Evolutionary conservation across 2,797 vertebrate genomes (phyloP).

Genomic region (Erithacus rubecula): DNA sequence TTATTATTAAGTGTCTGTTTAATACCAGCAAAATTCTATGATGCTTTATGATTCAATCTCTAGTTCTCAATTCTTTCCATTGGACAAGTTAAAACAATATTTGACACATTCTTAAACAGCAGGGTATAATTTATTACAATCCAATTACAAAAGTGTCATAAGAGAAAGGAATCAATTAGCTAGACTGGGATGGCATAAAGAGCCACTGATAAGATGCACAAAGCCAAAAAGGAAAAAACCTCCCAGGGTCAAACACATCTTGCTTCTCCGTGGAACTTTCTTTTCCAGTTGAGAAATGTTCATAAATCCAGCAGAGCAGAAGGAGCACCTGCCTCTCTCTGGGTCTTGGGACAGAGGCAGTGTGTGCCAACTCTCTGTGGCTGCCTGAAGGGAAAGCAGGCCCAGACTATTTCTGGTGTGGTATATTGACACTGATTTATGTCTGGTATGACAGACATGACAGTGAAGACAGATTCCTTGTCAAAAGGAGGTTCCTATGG

Average conservation of each 20-base stretch:
- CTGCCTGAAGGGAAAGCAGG: background rate
- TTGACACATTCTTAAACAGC: slow-evolving; percentile 26
- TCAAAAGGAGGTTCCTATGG: background rate
- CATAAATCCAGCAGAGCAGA: background rate
- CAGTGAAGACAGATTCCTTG: slow-evolving; percentile 4
- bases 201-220: background rate
- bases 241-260: background rate
- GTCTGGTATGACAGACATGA: background rate
- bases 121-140: slow-evolving; percentile 37
- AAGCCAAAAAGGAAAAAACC: background rate
- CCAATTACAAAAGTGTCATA: background rate
- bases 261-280: background rate
- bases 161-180: slow-evolving; percentile 42
- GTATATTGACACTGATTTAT: slow-evolving; percentile 21
- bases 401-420: background rate
- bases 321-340: background rate
- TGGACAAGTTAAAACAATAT: slow-evolving; percentile 51
- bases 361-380: background rate
- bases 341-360: background rate
- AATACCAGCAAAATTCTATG: background rate
- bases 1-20: slow-evolving; percentile 26
- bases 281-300: slow-evolving; percentile 10
- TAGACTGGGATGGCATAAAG: background rate
- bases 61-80: background rate
- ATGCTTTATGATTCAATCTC: background rate